These are phyloP conservation scores for Vultur gryphus DNA, from an alignment of 2,797 vertebrate genomes.

Conservation along the genomic window DNA sequence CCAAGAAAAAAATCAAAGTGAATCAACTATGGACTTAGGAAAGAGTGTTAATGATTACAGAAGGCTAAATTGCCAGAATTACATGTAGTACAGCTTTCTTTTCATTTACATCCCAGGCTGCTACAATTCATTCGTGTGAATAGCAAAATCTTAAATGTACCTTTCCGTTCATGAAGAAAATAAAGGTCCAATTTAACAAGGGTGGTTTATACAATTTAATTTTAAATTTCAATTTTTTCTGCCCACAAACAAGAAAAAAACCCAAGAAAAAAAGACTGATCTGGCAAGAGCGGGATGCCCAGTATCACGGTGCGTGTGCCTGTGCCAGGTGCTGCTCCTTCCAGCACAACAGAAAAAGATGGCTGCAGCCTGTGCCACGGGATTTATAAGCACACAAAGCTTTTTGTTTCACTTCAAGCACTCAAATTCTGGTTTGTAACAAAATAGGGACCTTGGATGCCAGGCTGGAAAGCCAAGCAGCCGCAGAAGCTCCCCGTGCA, in stretches of 20 bases:
- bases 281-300: not conserved
- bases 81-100: not conserved
- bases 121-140: not conserved
- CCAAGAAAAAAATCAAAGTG: not conserved
- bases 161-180: not conserved
- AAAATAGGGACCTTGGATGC: not conserved
- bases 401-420: not conserved
- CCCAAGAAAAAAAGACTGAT: accelerated
- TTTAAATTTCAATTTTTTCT: not conserved
- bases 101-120: not conserved
- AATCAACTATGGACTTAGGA: not conserved
- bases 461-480: not conserved
- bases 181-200: not conserved
- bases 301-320: accelerated
- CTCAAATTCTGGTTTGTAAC: not conserved
- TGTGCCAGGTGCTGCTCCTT: not conserved
- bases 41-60: not conserved
- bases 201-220: not conserved
- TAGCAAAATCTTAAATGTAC: not conserved
- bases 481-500: accelerated
- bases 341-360: not conserved
- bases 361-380: not conserved
- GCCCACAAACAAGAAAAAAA: not conserved
- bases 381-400: not conserved
- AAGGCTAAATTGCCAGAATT: not conserved